A percentile compares a stretch with the other conserved stretches of the same genome.
These are phyloP conservation scores for Strigops habroptila DNA, from an alignment of 2,113 vertebrate species.

Conservation along the genomic window DNA sequence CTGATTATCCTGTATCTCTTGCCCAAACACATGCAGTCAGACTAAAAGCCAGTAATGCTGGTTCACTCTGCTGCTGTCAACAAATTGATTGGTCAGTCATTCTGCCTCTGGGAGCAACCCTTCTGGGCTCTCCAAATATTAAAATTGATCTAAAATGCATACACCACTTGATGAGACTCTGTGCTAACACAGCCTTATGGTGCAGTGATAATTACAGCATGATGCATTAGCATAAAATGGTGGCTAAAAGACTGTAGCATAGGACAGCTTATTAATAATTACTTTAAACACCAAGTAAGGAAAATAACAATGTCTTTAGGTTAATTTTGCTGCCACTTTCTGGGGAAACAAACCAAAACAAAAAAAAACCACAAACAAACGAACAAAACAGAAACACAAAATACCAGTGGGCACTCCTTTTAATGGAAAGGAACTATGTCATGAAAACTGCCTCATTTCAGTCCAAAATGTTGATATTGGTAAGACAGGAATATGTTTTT, in stretches of 20 bases:
- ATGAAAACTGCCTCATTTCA: background rate
- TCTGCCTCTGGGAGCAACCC: background rate
- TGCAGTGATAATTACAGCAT: background rate
- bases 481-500: constrained; percentile 3
- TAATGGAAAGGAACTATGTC: background rate
- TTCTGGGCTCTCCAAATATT: constrained; percentile 29
- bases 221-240: background rate
- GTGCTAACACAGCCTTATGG: background rate
- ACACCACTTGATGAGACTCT: background rate
- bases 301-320: background rate
- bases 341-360: background rate
- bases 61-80: background rate
- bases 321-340: background rate
- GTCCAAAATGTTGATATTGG: background rate
- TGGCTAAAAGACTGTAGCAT: background rate
- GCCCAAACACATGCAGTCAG: background rate
- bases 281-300: background rate
- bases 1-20: background rate
- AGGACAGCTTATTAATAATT: background rate
- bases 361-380: background rate
- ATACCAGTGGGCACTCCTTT: background rate
- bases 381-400: background rate
- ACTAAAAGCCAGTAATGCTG: constrained; percentile 12
- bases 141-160: constrained; percentile 42
- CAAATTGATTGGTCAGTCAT: constrained; percentile 5